Evolutionary conservation across 2,888 invertebrate species (phyloP), one percentile per base, ranked within the genome.

Genomic region (Phrixothrix hirtus): DNA sequence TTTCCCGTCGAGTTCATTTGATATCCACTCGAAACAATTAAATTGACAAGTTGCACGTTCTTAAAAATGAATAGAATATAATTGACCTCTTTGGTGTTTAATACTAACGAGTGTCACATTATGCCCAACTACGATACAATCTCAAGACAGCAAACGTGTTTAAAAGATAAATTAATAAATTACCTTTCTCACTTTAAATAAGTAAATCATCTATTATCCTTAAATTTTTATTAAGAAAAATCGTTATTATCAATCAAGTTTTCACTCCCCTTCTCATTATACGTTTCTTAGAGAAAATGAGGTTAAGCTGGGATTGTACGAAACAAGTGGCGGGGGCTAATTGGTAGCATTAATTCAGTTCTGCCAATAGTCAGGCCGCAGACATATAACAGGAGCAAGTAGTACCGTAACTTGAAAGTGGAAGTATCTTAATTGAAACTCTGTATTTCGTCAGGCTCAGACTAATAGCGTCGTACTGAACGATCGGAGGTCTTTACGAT

Each of bases 361-460:
- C 31, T 48, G 48, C 30, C 39, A 42, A 48, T 48, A 48, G 29
- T 36, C 34, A 17, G 17, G 38, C 50, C 50, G 43, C 50, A 43
- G 44, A 50, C 35, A 44, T 44, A 50, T 50, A 50, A 50, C 50
- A 50, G 14, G 50, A 50, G 42, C 41, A 36, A 44, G 37, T 29
- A 38, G 26, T 26, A 38, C 36, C 14, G 48, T 47, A 47, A 47
- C 48, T 48, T 26, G 21, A 27, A 43, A 50, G 37, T 44, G 25
- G 50, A 44, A 50, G 39, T 43, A 42, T 50, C 50, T 50, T 50
- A 50, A 50, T 50, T 50, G 50, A 50, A 50, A 50, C 50, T 44
- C 32, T 16, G 30, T 36, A 50, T 44, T 50, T 44, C 50, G 37
- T 32, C 32, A 50, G 17, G 32, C 44, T 26, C 34, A 32, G 43